Evolutionary conservation across 2,888 invertebrate species (phyloP).

Genomic region (Catonia carolina): DNA sequence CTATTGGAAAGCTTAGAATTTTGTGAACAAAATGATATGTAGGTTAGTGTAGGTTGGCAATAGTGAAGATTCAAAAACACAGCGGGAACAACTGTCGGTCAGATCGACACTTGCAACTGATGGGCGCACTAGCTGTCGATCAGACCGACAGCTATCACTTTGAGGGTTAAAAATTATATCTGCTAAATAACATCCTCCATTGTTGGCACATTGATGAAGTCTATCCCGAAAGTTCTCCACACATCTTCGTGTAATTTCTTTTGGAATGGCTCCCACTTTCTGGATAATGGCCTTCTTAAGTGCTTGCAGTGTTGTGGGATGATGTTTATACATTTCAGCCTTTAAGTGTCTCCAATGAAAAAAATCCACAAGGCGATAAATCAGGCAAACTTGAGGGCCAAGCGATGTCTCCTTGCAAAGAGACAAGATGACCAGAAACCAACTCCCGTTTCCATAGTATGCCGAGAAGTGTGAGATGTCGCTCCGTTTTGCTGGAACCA

Average conservation of each 20-base stretch:
- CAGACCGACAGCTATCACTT: too few relatives aligned
- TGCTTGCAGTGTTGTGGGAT: neutral
- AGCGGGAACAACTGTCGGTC: too few relatives aligned
- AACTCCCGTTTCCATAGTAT: constrained; percentile 8
- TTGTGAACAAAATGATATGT: too few relatives aligned
- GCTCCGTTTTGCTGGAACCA: constrained; percentile 25
- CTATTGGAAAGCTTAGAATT: too few relatives aligned
- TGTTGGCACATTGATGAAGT: neutral
- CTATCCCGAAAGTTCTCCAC: neutral
- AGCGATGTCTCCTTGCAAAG: constrained; percentile 16
- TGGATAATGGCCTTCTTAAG: neutral
- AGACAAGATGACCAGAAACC: constrained; percentile 19
- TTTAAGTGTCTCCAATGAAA: constrained; percentile 16
- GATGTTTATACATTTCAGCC: neutral
- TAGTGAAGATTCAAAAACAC: too few relatives aligned
- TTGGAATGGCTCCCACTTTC: neutral
- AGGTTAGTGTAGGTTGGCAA: too few relatives aligned
- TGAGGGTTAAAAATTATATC: neutral
- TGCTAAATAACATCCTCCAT: neutral
- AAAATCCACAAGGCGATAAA: constrained; percentile 19
- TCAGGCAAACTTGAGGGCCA: constrained; percentile 23
- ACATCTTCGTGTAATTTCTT: neutral
- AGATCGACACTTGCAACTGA: too few relatives aligned
- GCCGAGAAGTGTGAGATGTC: constrained; percentile 23
- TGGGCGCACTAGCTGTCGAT: too few relatives aligned